phyloP scores from a whole-genome alignment of 2,113 vertebrate species.

The Rhagologus leucostigma region DNA sequence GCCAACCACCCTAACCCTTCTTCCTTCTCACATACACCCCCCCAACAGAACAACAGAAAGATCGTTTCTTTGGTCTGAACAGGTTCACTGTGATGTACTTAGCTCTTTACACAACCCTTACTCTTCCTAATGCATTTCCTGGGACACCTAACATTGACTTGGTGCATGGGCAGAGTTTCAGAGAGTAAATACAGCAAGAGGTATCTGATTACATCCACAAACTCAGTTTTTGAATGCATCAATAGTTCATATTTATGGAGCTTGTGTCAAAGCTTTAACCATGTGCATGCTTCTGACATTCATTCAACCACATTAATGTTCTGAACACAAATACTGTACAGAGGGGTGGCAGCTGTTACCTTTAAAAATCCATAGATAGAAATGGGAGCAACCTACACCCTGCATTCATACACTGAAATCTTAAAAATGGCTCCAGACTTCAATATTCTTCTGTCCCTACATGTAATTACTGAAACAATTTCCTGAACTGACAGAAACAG shows the following conservation, averaged over 20 bases:
- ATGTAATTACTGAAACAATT: background rate
- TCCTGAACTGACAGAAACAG: background rate
- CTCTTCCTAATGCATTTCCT: background rate
- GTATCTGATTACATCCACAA: background rate
- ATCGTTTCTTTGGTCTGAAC: background rate
- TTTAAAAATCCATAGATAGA: background rate
- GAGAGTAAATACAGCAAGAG: background rate
- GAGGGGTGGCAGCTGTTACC: background rate
- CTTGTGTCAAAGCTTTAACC: background rate
- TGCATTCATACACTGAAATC: background rate
- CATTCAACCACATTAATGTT: background rate
- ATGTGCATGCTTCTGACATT: background rate
- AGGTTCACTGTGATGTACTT: background rate
- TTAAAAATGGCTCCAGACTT: background rate
- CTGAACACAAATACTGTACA: background rate
- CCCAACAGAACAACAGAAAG: background rate
- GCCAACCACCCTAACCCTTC: background rate
- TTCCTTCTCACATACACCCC: background rate
- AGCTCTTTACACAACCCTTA: background rate
- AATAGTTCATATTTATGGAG: background rate
- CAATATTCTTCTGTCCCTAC: background rate
- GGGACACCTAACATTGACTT: background rate
- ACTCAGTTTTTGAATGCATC: background rate
- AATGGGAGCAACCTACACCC: background rate
- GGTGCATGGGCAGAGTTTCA: background rate